These are phyloP conservation scores for Lasioglossum baleicum DNA, from an alignment of 1,140 invertebrate species.

Conservation along the genomic window DNA sequence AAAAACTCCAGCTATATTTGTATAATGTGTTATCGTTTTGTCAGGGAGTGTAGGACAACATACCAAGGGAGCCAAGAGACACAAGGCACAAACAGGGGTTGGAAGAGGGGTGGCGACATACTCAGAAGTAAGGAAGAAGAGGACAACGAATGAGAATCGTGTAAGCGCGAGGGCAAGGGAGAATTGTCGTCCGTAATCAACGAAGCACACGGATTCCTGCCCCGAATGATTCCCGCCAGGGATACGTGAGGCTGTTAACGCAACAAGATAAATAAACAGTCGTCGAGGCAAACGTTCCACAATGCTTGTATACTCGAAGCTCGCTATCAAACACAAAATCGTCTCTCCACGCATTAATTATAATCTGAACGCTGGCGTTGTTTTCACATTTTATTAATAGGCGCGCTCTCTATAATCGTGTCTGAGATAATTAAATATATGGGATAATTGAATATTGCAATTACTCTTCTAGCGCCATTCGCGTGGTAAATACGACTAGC, in stretches of 20 bases:
- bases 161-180: constrained; percentile 3
- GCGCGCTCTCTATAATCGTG: not conserved
- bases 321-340: constrained; percentile 28
- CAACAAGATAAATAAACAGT: constrained; percentile 60
- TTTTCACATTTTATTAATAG: not conserved
- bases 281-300: constrained; percentile 47
- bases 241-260: constrained; percentile 54
- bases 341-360: constrained; percentile 47
- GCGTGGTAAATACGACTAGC: not conserved
- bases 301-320: constrained; percentile 29
- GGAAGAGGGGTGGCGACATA: not conserved
- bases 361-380: constrained; percentile 5
- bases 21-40: no score
- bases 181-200: constrained; percentile 57
- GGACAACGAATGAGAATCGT: not conserved
- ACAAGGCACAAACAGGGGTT: not conserved
- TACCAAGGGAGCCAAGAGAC: not conserved
- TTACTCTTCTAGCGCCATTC: not conserved
- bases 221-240: constrained; percentile 57
- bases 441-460: not conserved
- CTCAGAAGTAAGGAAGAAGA: constrained; percentile 11
- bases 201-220: constrained; percentile 56
- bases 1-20: no score
- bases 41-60: not conserved
- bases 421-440: not conserved